A percentile compares a stretch with the other conserved stretches of the same genome.
phyloP scores from a whole-genome alignment of 2,113 vertebrate species.

The Tursiops truncatus region DNA sequence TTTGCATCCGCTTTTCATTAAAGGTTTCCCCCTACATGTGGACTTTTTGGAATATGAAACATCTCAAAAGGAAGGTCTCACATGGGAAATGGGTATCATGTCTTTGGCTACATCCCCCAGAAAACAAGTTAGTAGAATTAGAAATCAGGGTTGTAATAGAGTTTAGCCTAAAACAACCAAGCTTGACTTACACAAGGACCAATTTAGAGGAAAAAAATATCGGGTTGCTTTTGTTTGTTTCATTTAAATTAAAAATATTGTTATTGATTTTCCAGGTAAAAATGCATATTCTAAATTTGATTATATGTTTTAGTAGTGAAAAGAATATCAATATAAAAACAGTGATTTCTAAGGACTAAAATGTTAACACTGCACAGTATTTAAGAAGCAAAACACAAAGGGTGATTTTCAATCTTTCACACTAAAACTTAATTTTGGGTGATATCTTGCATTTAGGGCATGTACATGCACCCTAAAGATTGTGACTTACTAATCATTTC shows the following conservation, averaged over 20 bases:
- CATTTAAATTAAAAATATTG: background rate
- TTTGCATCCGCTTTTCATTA: background rate
- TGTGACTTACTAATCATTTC: background rate
- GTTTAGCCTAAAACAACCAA: background rate
- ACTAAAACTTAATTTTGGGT: background rate
- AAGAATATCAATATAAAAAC: background rate
- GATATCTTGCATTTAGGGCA: background rate
- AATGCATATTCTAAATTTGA: background rate
- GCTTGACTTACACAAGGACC: background rate
- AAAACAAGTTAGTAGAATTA: background rate
- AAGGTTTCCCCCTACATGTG: background rate
- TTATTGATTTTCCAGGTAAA: background rate
- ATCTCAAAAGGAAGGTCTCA: background rate
- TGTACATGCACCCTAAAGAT: background rate
- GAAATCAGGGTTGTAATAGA: background rate
- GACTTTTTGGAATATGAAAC: background rate
- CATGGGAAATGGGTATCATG: background rate
- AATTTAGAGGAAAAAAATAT: background rate
- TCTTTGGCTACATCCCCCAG: background rate
- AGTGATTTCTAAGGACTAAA: background rate
- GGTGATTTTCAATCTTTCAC: background rate
- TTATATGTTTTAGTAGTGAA: background rate
- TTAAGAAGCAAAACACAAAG: background rate
- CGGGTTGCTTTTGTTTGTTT: background rate
- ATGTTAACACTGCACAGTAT: background rate